Conservation (phyloP, 1,140 invertebrate genomes). For the Mya arenaria region DNA sequence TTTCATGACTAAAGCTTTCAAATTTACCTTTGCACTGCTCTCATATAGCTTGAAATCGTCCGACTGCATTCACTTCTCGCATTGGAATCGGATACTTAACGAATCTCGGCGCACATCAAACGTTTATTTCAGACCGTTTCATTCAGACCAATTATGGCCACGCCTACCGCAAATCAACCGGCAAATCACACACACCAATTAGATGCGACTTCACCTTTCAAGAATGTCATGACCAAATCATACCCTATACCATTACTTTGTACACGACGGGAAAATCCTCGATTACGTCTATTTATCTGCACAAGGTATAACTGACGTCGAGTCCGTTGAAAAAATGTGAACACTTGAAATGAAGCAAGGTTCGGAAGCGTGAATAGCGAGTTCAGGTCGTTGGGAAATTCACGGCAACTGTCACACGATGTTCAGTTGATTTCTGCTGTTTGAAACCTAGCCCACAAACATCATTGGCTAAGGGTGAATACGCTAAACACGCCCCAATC, state of each 20-base stretch:
- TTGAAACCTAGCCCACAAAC: conserved; percentile 29
- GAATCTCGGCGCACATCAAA: conserved; percentile 8
- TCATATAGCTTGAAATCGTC: too few relatives aligned
- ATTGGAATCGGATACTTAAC: not conserved
- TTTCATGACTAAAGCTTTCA: too few relatives aligned
- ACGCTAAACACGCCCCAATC: too few relatives aligned
- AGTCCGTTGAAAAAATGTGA: not conserved
- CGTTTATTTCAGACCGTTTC: conserved; percentile 27
- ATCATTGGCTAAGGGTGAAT: too few relatives aligned
- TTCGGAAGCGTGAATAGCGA: not conserved
- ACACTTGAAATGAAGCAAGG: not conserved
- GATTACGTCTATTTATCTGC: not conserved
- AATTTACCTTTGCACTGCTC: too few relatives aligned
- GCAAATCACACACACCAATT: not conserved
- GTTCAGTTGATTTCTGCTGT: conserved; percentile 17
- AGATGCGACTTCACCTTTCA: conserved; percentile 1
- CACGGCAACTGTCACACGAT: not conserved
- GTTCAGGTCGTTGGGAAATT: not conserved
- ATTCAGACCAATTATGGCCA: conserved; percentile 18
- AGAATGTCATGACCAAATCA: not conserved
- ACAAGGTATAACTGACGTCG: not conserved
- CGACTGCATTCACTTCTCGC: not conserved
- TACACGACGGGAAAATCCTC: not conserved
- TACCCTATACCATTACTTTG: not conserved
- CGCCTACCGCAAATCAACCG: conserved; percentile 1